Conservation (phyloP, 2,113 vertebrate species). For the Neogobius melanostomus region DNA sequence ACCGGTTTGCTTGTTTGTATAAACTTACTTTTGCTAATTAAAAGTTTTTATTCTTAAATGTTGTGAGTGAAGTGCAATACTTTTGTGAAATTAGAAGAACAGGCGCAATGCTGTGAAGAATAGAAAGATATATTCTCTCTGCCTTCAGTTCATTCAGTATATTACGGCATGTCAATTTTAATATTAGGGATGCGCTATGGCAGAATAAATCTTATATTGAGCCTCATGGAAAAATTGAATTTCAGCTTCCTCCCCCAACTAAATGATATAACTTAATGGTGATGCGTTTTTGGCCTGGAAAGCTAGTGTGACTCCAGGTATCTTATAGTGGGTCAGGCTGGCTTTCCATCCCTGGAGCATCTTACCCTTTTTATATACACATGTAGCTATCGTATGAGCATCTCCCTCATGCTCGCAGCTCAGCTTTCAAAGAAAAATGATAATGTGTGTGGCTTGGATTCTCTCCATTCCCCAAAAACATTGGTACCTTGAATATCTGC, state of each 20-base stretch:
- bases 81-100: not conserved
- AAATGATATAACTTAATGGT: too few relatives aligned
- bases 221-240: too few relatives aligned
- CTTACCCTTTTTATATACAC: too few relatives aligned
- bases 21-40: conserved; percentile 53
- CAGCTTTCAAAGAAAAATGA: not conserved
- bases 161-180: not conserved
- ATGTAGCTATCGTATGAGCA: too few relatives aligned
- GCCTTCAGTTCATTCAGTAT: not conserved
- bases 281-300: too few relatives aligned
- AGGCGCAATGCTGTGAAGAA: not conserved
- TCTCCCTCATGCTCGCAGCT: too few relatives aligned
- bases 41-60: conserved; percentile 46
- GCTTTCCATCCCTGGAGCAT: too few relatives aligned
- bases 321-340: too few relatives aligned
- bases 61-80: not conserved
- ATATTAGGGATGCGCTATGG: too few relatives aligned
- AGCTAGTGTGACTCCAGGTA: too few relatives aligned
- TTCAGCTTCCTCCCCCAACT: too few relatives aligned
- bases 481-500: not conserved
- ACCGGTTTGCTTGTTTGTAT: conserved; percentile 29
- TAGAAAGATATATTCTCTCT: not conserved
- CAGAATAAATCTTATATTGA: not conserved
- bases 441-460: not conserved
- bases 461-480: not conserved